A percentile compares a stretch with the other conserved stretches of the same genome.
Evolutionary conservation across 1,140 invertebrate genomes (phyloP).

Genomic region (Frieseomelitta varia): DNA sequence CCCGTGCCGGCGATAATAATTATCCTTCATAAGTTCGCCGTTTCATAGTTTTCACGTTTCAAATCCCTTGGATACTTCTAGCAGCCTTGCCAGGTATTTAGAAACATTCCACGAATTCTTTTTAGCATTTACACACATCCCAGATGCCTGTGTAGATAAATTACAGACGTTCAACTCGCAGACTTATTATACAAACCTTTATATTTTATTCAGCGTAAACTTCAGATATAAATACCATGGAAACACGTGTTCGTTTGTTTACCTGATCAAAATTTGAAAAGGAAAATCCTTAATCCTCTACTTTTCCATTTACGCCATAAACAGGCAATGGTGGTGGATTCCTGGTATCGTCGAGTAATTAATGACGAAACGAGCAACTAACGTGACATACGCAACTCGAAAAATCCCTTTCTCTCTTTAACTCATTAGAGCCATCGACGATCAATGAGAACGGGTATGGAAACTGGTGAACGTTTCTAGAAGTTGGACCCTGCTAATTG

Average conservation of each 20-base stretch:
- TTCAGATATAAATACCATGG: no score
- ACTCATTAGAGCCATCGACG: background rate
- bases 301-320: constrained; percentile 17
- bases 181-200: background rate
- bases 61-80: background rate
- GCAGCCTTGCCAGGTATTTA: background rate
- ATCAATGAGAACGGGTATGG: background rate
- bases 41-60: background rate
- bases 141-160: background rate
- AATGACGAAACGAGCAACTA: constrained; percentile 3
- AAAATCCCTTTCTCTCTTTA: background rate
- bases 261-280: background rate
- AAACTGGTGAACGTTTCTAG: background rate
- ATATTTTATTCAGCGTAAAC: no score
- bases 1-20: constrained; percentile 9
- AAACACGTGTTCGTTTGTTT: background rate
- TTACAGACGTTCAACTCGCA: background rate
- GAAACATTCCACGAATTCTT: background rate
- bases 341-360: constrained; percentile 16
- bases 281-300: background rate
- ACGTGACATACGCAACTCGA: background rate
- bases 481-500: no score
- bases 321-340: background rate
- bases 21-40: background rate
- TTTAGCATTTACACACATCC: background rate